Percentiles rank a stretch among this genome's conserved stretches.
These are phyloP conservation scores for Rhodeus uyekii DNA, from an alignment of 2,797 vertebrate genomes.

Conservation along the genomic window DNA sequence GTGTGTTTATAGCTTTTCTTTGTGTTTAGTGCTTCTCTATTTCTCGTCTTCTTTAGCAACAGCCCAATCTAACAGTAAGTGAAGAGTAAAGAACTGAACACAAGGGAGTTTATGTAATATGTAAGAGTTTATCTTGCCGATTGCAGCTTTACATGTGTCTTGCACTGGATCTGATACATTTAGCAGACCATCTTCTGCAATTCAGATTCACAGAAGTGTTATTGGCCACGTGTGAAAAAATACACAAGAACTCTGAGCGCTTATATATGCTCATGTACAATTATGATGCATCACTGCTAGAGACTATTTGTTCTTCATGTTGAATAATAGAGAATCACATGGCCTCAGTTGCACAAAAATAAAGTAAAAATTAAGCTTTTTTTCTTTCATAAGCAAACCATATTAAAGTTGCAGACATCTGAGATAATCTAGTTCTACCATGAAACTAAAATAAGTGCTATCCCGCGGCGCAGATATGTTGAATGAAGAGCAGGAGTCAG, in stretches of 20 bases:
- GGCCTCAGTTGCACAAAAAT: background rate
- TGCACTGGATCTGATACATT: conserved; percentile 16
- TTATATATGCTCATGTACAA: background rate
- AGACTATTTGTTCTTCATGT: background rate
- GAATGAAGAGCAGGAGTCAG: no score
- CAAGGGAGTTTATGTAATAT: conserved; percentile 37
- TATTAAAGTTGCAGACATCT: background rate
- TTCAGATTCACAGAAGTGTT: background rate
- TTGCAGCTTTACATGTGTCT: background rate
- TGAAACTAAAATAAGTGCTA: background rate
- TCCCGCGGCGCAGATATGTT: no score
- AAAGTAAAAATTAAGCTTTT: background rate
- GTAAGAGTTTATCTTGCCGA: conserved; percentile 26
- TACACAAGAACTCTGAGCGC: background rate
- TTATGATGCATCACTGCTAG: background rate
- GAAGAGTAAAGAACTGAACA: conserved; percentile 20
- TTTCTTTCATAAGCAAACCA: background rate
- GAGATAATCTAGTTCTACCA: background rate
- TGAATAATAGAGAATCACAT: background rate
- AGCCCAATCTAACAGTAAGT: conserved; percentile 27
- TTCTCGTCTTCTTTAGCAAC: conserved; percentile 41
- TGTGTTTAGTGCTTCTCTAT: conserved; percentile 11
- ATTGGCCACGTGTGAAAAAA: background rate
- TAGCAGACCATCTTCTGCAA: background rate
- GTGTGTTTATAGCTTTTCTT: conserved; percentile 21